A percentile compares a stretch with the other conserved stretches of the same genome.
phyloP scores from a whole-genome alignment of 2,797 vertebrate genomes.

The Muscicapa striata region DNA sequence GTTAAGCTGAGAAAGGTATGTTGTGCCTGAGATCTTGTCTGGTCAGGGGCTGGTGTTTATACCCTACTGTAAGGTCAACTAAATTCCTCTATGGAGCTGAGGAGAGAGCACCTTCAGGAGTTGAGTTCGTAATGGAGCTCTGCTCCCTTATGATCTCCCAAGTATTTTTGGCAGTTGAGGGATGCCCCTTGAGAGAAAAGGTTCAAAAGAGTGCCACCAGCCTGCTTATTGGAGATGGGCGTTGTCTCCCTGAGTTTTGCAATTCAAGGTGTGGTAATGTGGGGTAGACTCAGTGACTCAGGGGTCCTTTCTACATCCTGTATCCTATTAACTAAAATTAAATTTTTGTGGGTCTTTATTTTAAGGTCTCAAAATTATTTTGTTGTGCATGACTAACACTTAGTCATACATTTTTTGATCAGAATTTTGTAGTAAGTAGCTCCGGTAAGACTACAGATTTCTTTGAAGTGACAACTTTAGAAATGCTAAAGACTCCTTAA shows the following conservation, averaged over 20 bases:
- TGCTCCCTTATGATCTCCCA: not conserved
- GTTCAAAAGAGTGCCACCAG: fast-evolving
- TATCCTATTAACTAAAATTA: not conserved
- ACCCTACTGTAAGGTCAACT: not conserved
- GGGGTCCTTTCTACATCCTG: not conserved
- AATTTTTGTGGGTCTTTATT: not conserved
- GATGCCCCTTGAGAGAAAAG: not conserved
- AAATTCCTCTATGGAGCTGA: not conserved
- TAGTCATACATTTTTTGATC: not conserved
- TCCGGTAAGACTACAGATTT: not conserved
- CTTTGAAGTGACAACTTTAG: not conserved
- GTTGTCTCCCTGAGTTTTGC: not conserved
- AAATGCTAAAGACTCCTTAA: not conserved
- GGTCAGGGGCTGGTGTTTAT: not conserved
- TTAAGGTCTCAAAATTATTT: not conserved
- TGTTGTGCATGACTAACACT: not conserved
- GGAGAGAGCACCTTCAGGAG: not conserved
- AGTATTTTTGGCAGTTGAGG: not conserved
- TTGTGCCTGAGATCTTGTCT: not conserved
- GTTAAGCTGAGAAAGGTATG: not conserved
- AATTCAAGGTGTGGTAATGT: not conserved
- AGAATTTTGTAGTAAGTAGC: not conserved
- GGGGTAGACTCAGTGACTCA: not conserved
- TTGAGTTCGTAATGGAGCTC: not conserved
- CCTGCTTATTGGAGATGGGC: not conserved